Conservation (phyloP, 2,888 invertebrate species). For the Athalia rosae region DNA sequence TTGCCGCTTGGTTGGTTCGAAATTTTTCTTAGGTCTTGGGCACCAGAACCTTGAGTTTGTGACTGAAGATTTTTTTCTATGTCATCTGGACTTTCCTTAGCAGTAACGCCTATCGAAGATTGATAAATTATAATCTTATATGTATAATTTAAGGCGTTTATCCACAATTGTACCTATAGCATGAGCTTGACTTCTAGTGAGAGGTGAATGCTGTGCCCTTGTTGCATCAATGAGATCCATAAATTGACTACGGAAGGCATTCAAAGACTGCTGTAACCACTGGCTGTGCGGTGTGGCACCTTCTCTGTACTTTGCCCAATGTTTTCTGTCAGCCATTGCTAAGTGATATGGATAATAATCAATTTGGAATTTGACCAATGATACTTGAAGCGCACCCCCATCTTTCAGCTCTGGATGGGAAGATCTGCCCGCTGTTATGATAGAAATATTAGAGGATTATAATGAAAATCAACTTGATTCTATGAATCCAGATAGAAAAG, state of each 20-base stretch:
- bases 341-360: slow-evolving; percentile 98
- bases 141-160: neutral
- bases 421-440: slow-evolving; percentile 83
- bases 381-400: slow-evolving; percentile 95
- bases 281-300: slow-evolving; percentile 86
- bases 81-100: slow-evolving; percentile 60
- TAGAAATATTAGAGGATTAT: slow-evolving; percentile 22
- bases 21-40: slow-evolving; percentile 62
- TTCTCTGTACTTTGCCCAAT: slow-evolving; percentile 91
- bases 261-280: slow-evolving; percentile 91
- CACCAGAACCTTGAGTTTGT: slow-evolving; percentile 58
- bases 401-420: slow-evolving; percentile 88
- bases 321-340: slow-evolving; percentile 89
- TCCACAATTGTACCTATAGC: slow-evolving; percentile 53
- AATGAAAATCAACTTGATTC: neutral
- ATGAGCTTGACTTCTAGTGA: slow-evolving; percentile 71
- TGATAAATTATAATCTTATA: neutral
- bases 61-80: slow-evolving; percentile 60
- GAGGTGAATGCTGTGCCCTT: slow-evolving; percentile 75
- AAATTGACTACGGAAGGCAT: slow-evolving; percentile 85
- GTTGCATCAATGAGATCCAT: slow-evolving; percentile 84
- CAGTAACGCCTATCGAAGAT: slow-evolving; percentile 46
- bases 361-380: slow-evolving; percentile 89
- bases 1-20: slow-evolving; percentile 67
- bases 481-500: slow-evolving; percentile 19